These are phyloP conservation scores for Drosophila trichaetosa DNA, from an alignment of 2,888 invertebrate species.

Conservation along the genomic window DNA sequence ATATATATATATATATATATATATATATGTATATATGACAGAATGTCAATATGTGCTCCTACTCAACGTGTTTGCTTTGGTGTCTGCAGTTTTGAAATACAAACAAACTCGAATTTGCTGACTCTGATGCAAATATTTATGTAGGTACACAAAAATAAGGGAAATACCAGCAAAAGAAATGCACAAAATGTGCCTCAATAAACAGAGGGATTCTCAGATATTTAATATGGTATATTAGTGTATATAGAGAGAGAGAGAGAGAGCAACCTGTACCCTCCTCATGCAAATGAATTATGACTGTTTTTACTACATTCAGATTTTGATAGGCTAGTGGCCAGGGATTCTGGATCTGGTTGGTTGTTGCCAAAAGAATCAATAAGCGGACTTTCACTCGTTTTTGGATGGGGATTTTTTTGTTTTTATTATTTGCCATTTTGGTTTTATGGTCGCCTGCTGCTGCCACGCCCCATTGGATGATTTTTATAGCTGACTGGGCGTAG, in stretches of 20 bases:
- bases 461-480: conserved; percentile 54
- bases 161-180: conserved; percentile 30
- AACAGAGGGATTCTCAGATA: conserved; percentile 54
- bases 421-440: conserved; percentile 60
- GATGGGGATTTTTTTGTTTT: conserved; percentile 40
- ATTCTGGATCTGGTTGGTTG: not conserved
- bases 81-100: conserved; percentile 68
- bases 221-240: conserved; percentile 10
- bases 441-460: conserved; percentile 39
- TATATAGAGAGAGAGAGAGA: not conserved
- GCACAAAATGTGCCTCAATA: conserved; percentile 46
- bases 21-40: not conserved
- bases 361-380: conserved; percentile 44
- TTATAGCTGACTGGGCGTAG: conserved; percentile 46
- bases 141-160: conserved; percentile 14
- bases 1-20: not conserved
- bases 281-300: conserved; percentile 43
- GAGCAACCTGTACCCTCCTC: conserved; percentile 10
- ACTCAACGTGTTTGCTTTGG: conserved; percentile 38
- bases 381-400: conserved; percentile 27
- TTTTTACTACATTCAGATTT: conserved; percentile 59
- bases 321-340: conserved; percentile 37
- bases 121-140: conserved; percentile 60
- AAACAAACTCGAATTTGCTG: conserved; percentile 73
- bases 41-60: not conserved